These are phyloP conservation scores for Hypercompe scribonia DNA, from an alignment of 2,888 invertebrate species.

Conservation along the genomic window DNA sequence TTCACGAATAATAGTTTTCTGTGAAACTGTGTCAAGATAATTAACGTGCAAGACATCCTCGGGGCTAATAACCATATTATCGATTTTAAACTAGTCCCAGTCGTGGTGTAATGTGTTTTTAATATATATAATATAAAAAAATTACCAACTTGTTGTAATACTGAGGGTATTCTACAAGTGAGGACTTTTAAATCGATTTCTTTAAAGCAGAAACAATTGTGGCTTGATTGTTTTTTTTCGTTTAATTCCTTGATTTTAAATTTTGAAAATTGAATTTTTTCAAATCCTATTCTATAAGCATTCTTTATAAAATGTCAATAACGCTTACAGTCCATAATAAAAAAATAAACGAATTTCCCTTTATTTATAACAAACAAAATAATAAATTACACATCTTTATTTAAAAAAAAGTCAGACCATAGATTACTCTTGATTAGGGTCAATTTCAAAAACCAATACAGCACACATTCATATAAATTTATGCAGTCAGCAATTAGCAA, in stretches of 20 bases:
- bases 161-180: not conserved
- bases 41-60: slow-evolving; percentile 27
- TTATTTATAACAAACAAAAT: slow-evolving; percentile 4
- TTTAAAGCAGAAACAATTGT: not conserved
- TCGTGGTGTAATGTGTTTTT: slow-evolving; percentile 71
- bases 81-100: slow-evolving; percentile 73
- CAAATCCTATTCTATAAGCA: not conserved
- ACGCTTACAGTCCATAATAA: not conserved
- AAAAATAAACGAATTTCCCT: not conserved
- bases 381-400: slow-evolving; percentile 8
- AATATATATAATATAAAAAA: slow-evolving; percentile 60
- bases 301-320: not conserved
- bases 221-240: not conserved
- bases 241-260: not conserved
- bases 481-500: slow-evolving; percentile 21
- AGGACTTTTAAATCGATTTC: not conserved
- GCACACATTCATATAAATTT: slow-evolving; percentile 13
- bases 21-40: slow-evolving; percentile 10
- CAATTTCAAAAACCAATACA: slow-evolving; percentile 57
- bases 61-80: slow-evolving; percentile 62
- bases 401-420: slow-evolving; percentile 37
- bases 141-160: not conserved
- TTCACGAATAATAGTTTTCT: slow-evolving; percentile 15
- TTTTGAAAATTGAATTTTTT: not conserved
- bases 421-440: slow-evolving; percentile 47